phyloP scores from a whole-genome alignment of 2,797 vertebrate species.

The Danio tinwini region DNA sequence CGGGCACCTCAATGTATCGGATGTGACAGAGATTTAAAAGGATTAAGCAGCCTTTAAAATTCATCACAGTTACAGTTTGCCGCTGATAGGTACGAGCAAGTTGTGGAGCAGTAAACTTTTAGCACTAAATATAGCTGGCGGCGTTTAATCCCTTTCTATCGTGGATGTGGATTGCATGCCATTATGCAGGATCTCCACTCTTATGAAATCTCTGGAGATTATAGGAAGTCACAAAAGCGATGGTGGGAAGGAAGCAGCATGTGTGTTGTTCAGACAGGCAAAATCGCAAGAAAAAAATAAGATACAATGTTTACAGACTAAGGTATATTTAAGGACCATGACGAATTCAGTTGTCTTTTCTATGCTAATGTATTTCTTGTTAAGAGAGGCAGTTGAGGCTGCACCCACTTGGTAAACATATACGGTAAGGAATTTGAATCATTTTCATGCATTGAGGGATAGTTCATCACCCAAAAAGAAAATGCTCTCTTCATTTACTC shows the following conservation, averaged over 20 bases:
- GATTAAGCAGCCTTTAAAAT: slow-evolving; percentile 57
- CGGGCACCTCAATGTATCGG: slow-evolving; percentile 43
- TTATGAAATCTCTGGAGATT: slow-evolving; percentile 39
- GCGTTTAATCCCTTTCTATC: slow-evolving; percentile 36
- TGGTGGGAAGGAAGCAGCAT: neutral
- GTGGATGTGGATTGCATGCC: slow-evolving; percentile 39
- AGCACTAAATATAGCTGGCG: slow-evolving; percentile 33
- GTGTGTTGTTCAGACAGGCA: neutral
- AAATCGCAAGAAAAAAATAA: neutral
- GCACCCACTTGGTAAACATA: too few species aligned
- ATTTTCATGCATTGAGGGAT: too few species aligned
- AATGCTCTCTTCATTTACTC: too few species aligned
- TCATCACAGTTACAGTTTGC: slow-evolving; percentile 49
- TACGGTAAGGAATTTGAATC: too few species aligned
- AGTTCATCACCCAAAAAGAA: too few species aligned
- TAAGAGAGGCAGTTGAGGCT: neutral
- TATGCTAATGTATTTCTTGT: neutral
- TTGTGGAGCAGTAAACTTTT: slow-evolving; percentile 56
- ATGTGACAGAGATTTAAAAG: slow-evolving; percentile 59
- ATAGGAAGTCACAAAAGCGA: slow-evolving; percentile 12
- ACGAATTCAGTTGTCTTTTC: neutral
- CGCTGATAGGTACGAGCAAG: slow-evolving; percentile 49
- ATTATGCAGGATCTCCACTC: slow-evolving; percentile 37
- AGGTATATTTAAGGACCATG: neutral
- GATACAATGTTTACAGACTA: neutral